Conservation (phyloP, 2,797 vertebrate species). For the Spinus olivaceus region DNA sequence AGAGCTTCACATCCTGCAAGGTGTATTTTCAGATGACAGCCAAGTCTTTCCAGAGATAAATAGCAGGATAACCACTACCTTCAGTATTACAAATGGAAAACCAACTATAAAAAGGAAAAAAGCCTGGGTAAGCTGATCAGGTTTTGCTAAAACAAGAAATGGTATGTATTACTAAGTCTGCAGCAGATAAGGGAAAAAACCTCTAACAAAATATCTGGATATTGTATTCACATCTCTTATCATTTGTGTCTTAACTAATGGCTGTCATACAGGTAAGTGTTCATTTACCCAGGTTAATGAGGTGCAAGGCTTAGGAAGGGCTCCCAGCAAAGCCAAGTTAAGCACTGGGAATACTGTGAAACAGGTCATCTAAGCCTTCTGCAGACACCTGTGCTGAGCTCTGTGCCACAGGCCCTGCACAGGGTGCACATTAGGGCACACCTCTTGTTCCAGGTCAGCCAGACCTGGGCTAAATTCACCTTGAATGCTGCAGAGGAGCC, state of each 20-base stretch:
- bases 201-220: neutral
- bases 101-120: neutral
- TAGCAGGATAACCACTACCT: neutral
- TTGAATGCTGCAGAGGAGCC: neutral
- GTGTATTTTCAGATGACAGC: neutral
- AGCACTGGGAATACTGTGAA: neutral
- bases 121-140: neutral
- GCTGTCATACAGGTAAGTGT: neutral
- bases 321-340: neutral
- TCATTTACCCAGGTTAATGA: neutral
- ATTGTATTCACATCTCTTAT: neutral
- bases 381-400: neutral
- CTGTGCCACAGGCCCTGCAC: neutral
- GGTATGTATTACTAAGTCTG: neutral
- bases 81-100: neutral
- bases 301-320: neutral
- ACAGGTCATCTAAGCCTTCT: rapidly evolving
- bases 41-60: neutral
- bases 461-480: neutral
- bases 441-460: neutral
- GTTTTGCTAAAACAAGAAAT: neutral
- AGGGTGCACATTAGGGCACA: neutral
- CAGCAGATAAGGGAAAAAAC: neutral
- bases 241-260: neutral
- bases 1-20: neutral